Conservation (phyloP, 1,140 invertebrate species). For the Ylistrum balloti region DNA sequence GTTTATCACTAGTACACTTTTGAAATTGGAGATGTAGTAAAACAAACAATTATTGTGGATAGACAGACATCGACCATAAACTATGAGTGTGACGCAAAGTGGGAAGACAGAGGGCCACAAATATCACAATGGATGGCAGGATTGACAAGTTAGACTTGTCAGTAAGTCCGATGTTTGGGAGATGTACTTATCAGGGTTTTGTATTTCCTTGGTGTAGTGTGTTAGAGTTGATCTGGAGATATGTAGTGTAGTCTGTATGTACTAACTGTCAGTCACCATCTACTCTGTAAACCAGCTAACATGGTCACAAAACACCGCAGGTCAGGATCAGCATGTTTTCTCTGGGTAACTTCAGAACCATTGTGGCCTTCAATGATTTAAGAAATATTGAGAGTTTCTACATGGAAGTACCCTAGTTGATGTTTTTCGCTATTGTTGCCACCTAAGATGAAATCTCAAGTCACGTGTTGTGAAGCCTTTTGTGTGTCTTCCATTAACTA, state of each 20-base stretch:
- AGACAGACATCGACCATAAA: constrained; percentile 2
- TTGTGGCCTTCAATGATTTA: too few relatives aligned
- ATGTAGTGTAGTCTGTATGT: not conserved
- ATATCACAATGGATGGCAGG: not conserved
- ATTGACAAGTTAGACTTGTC: constrained; percentile 7
- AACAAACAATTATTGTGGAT: constrained; percentile 7
- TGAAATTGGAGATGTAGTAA: not conserved
- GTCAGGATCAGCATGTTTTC: not conserved
- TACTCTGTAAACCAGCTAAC: not conserved
- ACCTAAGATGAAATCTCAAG: too few relatives aligned
- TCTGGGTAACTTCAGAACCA: not conserved
- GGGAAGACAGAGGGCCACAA: constrained; percentile 4
- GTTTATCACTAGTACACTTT: not conserved
- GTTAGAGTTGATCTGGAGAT: not conserved
- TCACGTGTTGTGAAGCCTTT: too few relatives aligned
- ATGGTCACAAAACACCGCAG: not conserved
- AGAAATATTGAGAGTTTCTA: too few relatives aligned
- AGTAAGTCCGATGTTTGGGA: not conserved
- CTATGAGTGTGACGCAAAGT: not conserved
- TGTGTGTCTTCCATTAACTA: too few relatives aligned
- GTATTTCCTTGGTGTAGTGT: not conserved
- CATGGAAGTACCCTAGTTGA: too few relatives aligned
- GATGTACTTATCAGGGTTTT: not conserved
- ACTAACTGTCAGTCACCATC: not conserved
- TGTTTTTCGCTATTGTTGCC: too few relatives aligned